Evolutionary conservation across 2,888 invertebrate species (phyloP), one percentile per base, ranked within the genome.

Genomic region (Chrysomela aeneicollis): DNA sequence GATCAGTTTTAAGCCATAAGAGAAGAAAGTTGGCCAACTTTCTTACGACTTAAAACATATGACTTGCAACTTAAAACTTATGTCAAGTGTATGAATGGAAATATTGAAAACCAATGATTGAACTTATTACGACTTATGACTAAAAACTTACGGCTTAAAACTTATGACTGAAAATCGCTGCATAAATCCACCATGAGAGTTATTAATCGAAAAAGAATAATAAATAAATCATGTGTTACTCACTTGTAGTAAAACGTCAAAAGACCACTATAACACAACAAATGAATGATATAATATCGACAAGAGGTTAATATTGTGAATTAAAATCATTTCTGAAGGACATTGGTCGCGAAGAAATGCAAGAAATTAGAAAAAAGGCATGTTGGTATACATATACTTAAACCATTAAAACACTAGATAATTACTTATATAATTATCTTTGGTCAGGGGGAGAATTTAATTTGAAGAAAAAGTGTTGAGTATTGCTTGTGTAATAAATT

Each of bases 241-340:
- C 54, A 64, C 64, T 50, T 54, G 15, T 49, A 63, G 35, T 30
- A 15, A 57, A 57, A 46, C 17, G 46, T 17, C 30, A 46, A 15
- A 57, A 22, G 42, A 10, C 17, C 57, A 46, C 46, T 18, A 26
- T 5, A 12, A 46, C 15, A 18, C 57, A 19, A 46, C 26, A 26
- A 26, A 26, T 57, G 57, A 57, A 47, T 57, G 46, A 57, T 17
- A 26, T 46, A 46, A 46, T 26, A n/a, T 8, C 22, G 9, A 55
- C 22, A 12, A 57, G 22, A 21, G 46, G 9, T 4, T 42, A 15
- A 15, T 42, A 42, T 42, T n/a, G 42, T 10, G 15, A 17, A 47
- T 12, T 26, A 6, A 54, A 30, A 46, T 15, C 18, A 32, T 26
- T 26, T 57, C 26, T 57, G 57, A 57, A 57, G 57, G 57, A 46